Evolutionary conservation across 2,888 invertebrate species (phyloP).

Genomic region (Aspidiotus destructor): DNA sequence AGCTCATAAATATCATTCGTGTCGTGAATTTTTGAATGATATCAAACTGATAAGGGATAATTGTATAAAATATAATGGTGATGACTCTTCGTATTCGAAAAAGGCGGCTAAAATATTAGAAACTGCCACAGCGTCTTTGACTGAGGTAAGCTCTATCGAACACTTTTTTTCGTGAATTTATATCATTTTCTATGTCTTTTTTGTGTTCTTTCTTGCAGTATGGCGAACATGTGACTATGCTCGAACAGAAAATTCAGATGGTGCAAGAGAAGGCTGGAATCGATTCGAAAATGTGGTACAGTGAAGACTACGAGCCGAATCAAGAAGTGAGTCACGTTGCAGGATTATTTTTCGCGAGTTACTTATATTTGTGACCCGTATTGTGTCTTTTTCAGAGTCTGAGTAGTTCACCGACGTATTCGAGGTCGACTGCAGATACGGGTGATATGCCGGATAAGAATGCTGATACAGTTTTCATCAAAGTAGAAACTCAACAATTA

Average conservation of each 20-base stretch:
- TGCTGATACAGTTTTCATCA: neutral
- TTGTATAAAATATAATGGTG: conserved; percentile 76
- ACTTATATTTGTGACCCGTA: neutral
- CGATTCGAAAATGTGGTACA: conserved; percentile 50
- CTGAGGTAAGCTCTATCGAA: neutral
- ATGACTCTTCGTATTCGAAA: neutral
- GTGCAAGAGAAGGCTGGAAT: conserved; percentile 80
- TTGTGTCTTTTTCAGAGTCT: neutral
- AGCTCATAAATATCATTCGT: conserved; percentile 83
- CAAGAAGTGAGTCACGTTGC: conserved; percentile 20
- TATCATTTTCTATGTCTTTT: neutral
- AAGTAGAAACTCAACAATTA: conserved; percentile 5
- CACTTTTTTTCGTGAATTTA: neutral
- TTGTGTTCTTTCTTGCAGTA: conserved; percentile 46
- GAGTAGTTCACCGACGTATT: neutral
- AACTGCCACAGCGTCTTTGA: neutral
- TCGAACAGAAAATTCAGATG: conserved; percentile 74
- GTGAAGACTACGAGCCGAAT: conserved; percentile 22
- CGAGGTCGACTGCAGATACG: neutral
- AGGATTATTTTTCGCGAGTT: neutral
- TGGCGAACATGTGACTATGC: conserved; percentile 69
- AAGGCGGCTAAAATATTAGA: neutral
- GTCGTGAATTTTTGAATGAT: conserved; percentile 92
- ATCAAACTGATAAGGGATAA: conserved; percentile 94
- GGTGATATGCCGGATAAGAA: neutral